A percentile compares a stretch with the other conserved stretches of the same genome.
Conservation (phyloP, 2,888 invertebrate species). For the Pseudolycoriella hygida region DNA sequence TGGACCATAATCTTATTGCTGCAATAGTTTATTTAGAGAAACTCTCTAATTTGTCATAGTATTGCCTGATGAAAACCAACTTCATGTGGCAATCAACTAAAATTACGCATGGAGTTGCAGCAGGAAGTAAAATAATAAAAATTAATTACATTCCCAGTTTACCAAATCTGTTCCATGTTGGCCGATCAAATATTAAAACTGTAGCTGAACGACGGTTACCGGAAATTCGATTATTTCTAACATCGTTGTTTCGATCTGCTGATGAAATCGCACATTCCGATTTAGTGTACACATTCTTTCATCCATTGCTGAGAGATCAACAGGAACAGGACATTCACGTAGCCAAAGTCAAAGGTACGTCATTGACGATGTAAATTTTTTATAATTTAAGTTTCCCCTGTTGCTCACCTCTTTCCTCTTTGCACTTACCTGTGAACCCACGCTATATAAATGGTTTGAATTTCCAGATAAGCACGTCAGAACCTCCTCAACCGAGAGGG, state of each 20-base stretch:
- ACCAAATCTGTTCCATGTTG: conserved; percentile 61
- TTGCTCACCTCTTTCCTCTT: too few species aligned
- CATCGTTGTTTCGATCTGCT: conserved; percentile 68
- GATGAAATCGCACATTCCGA: conserved; percentile 92
- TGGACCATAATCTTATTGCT: too few species aligned
- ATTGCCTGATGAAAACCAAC: too few species aligned
- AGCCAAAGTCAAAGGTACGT: conserved; percentile 55
- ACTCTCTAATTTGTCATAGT: too few species aligned
- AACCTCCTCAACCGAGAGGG: conserved; percentile 28
- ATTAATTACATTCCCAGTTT: conserved; percentile 29
- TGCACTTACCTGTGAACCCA: too few species aligned
- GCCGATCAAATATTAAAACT: conserved; percentile 84
- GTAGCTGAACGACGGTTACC: conserved; percentile 85
- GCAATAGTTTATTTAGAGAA: too few species aligned
- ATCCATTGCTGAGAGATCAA: conserved; percentile 86
- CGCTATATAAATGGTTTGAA: too few species aligned
- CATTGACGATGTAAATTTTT: too few species aligned
- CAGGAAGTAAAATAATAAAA: neutral
- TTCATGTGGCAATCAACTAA: too few species aligned
- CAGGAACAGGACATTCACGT: conserved; percentile 70
- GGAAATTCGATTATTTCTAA: conserved; percentile 77
- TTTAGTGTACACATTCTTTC: conserved; percentile 96
- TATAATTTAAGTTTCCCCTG: too few species aligned
- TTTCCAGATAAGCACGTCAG: too few species aligned
- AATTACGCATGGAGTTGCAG: too few species aligned